These are phyloP conservation scores for Philopotamus ludificatus DNA, from an alignment of 1,140 invertebrate genomes.

Conservation along the genomic window DNA sequence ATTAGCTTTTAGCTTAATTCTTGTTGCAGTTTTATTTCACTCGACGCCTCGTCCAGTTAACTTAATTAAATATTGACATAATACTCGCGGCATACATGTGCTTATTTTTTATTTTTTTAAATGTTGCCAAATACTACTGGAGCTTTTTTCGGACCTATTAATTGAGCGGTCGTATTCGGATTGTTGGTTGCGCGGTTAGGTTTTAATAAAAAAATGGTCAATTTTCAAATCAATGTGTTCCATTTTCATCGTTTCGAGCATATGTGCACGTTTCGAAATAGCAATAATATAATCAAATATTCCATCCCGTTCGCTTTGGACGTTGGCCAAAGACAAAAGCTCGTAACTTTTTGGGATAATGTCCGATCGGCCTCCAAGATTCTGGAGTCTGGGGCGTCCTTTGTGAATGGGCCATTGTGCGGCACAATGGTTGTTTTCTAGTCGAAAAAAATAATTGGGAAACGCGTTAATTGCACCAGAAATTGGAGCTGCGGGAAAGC, in stretches of 20 bases:
- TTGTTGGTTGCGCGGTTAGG: background rate
- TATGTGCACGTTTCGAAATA: background rate
- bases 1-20: slow-evolving; percentile 24
- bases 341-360: background rate
- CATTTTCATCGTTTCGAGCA: no score
- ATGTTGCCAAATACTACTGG: background rate
- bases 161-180: background rate
- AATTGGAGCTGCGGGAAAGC: no score
- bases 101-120: no score
- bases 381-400: background rate
- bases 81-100: no score
- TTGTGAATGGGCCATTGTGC: background rate
- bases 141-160: background rate
- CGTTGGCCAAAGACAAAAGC: background rate
- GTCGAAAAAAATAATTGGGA: no score
- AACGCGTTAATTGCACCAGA: no score
- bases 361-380: background rate
- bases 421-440: no score
- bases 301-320: background rate
- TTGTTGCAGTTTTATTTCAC: slow-evolving; percentile 10
- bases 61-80: no score
- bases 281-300: background rate
- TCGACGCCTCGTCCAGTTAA: no score
- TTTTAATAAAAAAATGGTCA: background rate
- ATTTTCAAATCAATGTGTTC: background rate